Base-by-base conservation (phyloP, 2,113 vertebrate species). In the Pagrus major region DNA sequence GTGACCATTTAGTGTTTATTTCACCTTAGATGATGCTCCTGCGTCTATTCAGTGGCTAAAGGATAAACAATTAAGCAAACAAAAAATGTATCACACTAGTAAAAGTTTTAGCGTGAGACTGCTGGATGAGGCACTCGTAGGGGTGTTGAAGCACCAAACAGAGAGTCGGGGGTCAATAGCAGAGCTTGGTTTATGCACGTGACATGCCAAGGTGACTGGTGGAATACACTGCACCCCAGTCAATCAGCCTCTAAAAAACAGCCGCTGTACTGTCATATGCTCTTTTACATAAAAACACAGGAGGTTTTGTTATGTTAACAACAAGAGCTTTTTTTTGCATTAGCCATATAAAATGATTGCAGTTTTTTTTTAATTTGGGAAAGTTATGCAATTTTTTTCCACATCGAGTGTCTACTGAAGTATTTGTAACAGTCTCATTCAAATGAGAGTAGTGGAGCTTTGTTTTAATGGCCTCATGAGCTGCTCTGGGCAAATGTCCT, bases 1-100 rank as follows among this genome's bases (percentile, higher is more conserved):
- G 95, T 96, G 94, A 93, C 92, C 88, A 90, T 92, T 93, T 93
- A 93, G 42, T 61, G 83, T 91, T 93, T 93, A 89, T 93, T 88
- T 90, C 78, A 74, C 41, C 58, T 25, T 66, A 78, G 77, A 60
- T 72, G 71, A 54, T 67, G 67, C 80, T 80, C 51, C 67, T 6
- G 21, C 51, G 29, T 56, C 39, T 60, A 52, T 81, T 81, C 75
- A 67, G 68, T 4, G 31, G 5, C 29, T 64, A 49, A 61, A 78
- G 15, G 59, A 76, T 55, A 61, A 83, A 78, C 21, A 75, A 69
- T 77, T 44, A 69, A 63, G 25, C 5, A 71, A 39, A 86, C 2
- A 23, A 3, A 63, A 81, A 83, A 81, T 71, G 25, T 60, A 84
- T 55, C 44, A 25, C n/a, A 41, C 49, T 44, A 16, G 65, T 76